A percentile compares a stretch with the other conserved stretches of the same genome.
These are phyloP conservation scores for Chondrilla cf. caribensis DNA, from an alignment of 37 sponge, comb jelly and placozoan genomes.

Conservation along the genomic window DNA sequence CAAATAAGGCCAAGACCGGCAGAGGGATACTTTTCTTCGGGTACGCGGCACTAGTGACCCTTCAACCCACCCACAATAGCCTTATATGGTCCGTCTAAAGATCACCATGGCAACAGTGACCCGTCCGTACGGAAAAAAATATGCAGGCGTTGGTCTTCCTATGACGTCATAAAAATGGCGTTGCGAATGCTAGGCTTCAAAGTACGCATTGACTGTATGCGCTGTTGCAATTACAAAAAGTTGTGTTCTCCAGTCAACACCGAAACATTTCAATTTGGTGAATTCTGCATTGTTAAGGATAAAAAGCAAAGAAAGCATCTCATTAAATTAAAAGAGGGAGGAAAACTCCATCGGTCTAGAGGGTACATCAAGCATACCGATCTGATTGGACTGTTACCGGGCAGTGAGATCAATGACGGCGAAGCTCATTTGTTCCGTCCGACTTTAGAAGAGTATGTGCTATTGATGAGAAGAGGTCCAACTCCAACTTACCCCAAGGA, in stretches of 20 bases:
- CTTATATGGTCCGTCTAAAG: too few species aligned
- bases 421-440: constrained; percentile 36
- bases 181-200: too few species aligned
- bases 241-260: background rate
- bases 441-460: constrained; percentile 56
- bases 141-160: too few species aligned
- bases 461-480: constrained; percentile 52
- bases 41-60: too few species aligned
- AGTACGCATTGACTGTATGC: too few species aligned
- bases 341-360: background rate
- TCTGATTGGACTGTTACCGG: background rate
- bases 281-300: background rate
- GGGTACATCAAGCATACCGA: background rate
- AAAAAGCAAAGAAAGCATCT: constrained; percentile 16
- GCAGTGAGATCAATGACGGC: background rate
- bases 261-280: background rate
- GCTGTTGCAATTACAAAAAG: too few species aligned
- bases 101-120: too few species aligned
- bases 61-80: too few species aligned
- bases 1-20: constrained; percentile 1
- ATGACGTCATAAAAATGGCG: too few species aligned
- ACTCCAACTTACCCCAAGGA: constrained; percentile 64
- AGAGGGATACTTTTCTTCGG: too few species aligned
- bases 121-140: too few species aligned
- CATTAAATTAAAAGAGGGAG: constrained; percentile 16